Evolutionary conservation across 2,113 vertebrate genomes (phyloP), one percentile per base, ranked within the genome.

Genomic region (Macroglossus sobrinus): DNA sequence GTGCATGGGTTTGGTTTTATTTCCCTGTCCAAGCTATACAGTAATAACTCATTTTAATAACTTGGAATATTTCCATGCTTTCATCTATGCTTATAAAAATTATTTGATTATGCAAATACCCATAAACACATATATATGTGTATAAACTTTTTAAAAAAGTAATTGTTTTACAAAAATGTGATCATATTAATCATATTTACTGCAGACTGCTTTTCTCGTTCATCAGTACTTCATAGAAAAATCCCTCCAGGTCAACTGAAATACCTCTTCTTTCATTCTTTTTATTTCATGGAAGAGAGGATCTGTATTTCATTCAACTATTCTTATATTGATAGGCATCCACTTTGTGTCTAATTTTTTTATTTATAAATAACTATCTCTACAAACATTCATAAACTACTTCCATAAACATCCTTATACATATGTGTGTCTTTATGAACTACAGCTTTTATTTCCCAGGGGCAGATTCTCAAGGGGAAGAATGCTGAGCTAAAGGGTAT

Each of bases 391-490:
- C 24, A 15, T 75, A 85, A 55, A n/a, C n/a, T 57, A 3, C 47
- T 47, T 61, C 47, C 30, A 33, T 72, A 79, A 68, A 66, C 63
- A 72, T 72, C 40, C 18, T 47, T 74, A 57, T 82, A 22, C 11
- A 19, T 75, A 14, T 26, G 7, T 55, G 21, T 50, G 35, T 35
- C 45, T 45, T 92, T 82, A 43, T 6, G 13, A 95, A 71, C 26
- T 18, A 40, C 45, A 61, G n/a, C n/a, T 95, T 96, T 94, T 50
- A 75, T 89, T 88, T 92, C 84, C 63, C n/a, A 18, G 80, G 50
- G 35, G 53, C 24, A 72, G 84, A 94, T 40, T 93, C 75, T 80
- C 28, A 33, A 63, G 57, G 33, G n/a, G 13, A 45, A 57, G 61
- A 26, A 9, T 69, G 38, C 78, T 74, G 95, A 92, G 69, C 96